Base-by-base conservation (phyloP, 1,140 invertebrate genomes). In the Dolichoris vasculosae region DNA sequence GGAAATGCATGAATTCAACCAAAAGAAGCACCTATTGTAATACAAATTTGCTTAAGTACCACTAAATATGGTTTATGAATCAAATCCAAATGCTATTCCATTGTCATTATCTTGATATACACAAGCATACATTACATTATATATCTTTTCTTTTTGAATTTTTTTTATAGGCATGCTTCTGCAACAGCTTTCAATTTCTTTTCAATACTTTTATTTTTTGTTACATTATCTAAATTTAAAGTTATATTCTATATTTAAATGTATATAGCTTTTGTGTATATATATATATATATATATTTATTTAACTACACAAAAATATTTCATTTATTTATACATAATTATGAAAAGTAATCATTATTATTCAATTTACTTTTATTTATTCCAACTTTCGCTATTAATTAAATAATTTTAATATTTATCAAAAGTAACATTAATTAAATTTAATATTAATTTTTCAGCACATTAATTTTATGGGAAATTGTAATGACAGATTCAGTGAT, bases 101-200 rank as follows among this genome's bases (percentile, higher is more conserved):
- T 9, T 38, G 32, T 78, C 26, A 38, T 15, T 78, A 30, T 35
- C 35, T 15, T 78, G 17, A 17, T 78, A 26, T 17, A 15, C 9
- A 35, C 20, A n/a, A 7, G 11, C 23, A 35, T 63, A 17, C 35
- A 13, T 64, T 35, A 7, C 7, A 38, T 46, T 67, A 59, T 48
- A 67, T 6, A 81, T 13, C 32, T 81, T 81, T 81, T 43, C 1
- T 55, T 55, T 55, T 67, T 67, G n/a, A n/a, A n/a, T 35, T 67
- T 67, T 35, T 67, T 59, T 1, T 2, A 59, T 26, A 69, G 15
- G 32, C 67, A 69, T 38, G 30, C 69, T 73, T 1, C 20, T 43
- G n/a, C 2, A 0, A 11, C 43, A 43, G 9, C 69, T 43, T 73
- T 35, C 20, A 43, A 43, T 73, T 73, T 73, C 40, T n/a, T n/a